These are phyloP conservation scores for Latheticus oryzae DNA, from an alignment of 2,888 invertebrate genomes.

Conservation along the genomic window DNA sequence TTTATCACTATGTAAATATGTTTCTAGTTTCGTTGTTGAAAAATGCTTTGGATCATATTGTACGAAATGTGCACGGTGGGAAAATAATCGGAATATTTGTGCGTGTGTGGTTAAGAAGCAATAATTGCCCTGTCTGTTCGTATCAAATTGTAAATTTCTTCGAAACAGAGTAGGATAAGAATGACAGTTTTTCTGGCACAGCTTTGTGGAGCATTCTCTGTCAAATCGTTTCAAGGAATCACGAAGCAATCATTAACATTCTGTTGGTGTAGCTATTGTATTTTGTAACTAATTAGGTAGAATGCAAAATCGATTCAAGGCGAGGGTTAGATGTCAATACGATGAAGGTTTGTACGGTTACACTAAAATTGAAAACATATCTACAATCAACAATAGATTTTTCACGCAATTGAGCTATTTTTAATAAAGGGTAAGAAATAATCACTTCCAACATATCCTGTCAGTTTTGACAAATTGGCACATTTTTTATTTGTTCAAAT, in stretches of 20 bases:
- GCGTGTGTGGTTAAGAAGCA: constrained; percentile 51
- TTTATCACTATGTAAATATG: background rate
- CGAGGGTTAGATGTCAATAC: constrained; percentile 41
- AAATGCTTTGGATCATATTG: constrained; percentile 35
- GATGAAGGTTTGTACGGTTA: constrained; percentile 36
- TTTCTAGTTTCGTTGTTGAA: no score
- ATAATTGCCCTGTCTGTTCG: constrained; percentile 47
- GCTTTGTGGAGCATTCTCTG: constrained; percentile 46
- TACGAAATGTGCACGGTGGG: constrained; percentile 40
- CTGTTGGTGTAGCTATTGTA: constrained; percentile 51
- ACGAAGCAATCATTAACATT: constrained; percentile 52
- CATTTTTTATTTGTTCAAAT: no score
- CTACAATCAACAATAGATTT: constrained; percentile 40
- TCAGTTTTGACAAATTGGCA: no score
- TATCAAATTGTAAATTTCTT: constrained; percentile 46
- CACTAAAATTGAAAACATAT: constrained; percentile 42
- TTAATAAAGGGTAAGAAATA: constrained; percentile 40
- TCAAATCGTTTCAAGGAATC: constrained; percentile 56
- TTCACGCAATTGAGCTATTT: constrained; percentile 41
- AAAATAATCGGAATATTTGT: constrained; percentile 50
- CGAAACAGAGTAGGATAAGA: constrained; percentile 50
- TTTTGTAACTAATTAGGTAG: constrained; percentile 52
- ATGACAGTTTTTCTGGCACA: constrained; percentile 47
- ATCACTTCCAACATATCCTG: no score
- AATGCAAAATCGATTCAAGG: constrained; percentile 42